These are phyloP conservation scores for Xestoiulus laeticollis DNA, from an alignment of 2,888 invertebrate genomes.

Conservation along the genomic window DNA sequence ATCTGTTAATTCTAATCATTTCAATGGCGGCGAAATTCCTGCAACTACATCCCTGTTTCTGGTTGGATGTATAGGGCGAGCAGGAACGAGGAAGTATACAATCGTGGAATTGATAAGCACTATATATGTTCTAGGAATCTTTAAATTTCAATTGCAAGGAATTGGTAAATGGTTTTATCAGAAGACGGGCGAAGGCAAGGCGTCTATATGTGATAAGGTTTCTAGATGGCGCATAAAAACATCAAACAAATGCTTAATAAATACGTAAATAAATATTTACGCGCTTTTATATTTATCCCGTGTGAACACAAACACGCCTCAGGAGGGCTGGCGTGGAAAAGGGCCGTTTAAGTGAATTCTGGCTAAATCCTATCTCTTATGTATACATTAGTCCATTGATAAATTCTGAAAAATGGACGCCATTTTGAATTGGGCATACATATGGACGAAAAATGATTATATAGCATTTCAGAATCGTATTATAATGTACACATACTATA, in stretches of 20 bases:
- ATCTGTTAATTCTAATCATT: neutral
- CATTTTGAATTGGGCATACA: too few relatives aligned
- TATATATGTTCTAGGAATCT: neutral
- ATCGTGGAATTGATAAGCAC: neutral
- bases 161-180: neutral
- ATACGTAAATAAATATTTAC: neutral
- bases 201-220: neutral
- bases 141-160: neutral
- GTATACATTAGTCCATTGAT: neutral
- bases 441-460: too few relatives aligned
- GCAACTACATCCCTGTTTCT: neutral
- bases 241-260: neutral
- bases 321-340: neutral
- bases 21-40: neutral
- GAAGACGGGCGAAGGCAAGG: neutral
- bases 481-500: too few relatives aligned
- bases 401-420: neutral
- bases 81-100: neutral
- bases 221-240: neutral
- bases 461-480: too few relatives aligned
- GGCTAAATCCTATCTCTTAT: neutral
- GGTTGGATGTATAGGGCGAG: neutral
- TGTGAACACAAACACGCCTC: slow-evolving; percentile 1
- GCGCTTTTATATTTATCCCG: neutral
- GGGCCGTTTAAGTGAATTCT: neutral